A percentile compares a stretch with the other conserved stretches of the same genome.
Conservation (phyloP, 1,140 invertebrate genomes). For the Brachionus plicatilis region DNA sequence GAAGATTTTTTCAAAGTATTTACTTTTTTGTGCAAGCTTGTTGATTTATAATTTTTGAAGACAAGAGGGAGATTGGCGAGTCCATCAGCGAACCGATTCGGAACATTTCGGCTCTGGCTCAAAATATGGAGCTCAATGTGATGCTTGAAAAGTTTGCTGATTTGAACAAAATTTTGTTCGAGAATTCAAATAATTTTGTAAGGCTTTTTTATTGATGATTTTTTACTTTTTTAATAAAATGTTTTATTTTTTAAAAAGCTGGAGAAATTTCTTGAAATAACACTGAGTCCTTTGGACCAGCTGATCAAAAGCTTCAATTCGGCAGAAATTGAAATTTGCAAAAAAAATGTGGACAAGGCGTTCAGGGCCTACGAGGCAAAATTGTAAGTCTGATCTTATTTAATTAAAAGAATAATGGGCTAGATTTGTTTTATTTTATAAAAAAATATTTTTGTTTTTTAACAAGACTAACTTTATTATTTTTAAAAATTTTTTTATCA, state of each 20-base stretch:
- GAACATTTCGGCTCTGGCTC: neutral
- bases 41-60: neutral
- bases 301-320: neutral
- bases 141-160: constrained; percentile 21
- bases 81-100: neutral
- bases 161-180: neutral
- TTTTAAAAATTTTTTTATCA: too few relatives aligned
- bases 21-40: neutral
- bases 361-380: neutral
- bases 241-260: neutral
- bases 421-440: neutral
- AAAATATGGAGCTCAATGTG: neutral
- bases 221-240: neutral
- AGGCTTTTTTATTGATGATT: neutral
- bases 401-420: neutral
- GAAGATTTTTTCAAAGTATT: neutral
- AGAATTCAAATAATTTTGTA: constrained; percentile 24
- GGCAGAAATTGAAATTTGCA: neutral
- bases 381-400: neutral
- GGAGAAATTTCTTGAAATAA: neutral
- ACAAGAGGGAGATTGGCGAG: neutral
- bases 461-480: too few relatives aligned
- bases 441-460: too few relatives aligned
- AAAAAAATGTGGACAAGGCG: constrained; percentile 16
- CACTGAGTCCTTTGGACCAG: neutral